Percentiles rank a stretch among this genome's conserved stretches.
These are phyloP conservation scores for Meteorus sp. DNA, from an alignment of 1,140 invertebrate species.

Conservation along the genomic window DNA sequence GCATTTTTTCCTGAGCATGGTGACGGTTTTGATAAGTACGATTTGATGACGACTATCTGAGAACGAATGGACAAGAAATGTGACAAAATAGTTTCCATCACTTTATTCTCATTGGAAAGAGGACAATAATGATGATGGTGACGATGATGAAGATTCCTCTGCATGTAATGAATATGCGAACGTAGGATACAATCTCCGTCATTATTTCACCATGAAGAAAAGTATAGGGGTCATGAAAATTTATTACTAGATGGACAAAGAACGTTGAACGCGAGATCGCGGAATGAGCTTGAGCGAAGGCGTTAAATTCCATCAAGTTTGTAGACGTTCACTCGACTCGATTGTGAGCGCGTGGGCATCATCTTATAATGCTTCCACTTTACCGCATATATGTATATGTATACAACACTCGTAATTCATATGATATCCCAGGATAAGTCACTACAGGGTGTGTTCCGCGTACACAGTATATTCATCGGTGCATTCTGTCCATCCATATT, in stretches of 20 bases:
- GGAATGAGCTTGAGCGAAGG: conserved; percentile 38
- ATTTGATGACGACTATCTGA: no score
- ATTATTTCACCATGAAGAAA: not conserved
- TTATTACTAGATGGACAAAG: conserved; percentile 20
- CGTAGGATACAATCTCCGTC: not conserved
- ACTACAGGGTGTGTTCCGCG: conserved; percentile 16
- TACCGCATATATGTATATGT: conserved; percentile 13
- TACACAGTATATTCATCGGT: conserved; percentile 4
- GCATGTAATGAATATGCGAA: no score
- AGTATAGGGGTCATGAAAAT: conserved; percentile 14
- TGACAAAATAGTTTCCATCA: no score
- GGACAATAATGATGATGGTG: not conserved
- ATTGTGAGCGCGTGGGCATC: conserved; percentile 14
- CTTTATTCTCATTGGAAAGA: no score
- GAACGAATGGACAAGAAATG: no score
- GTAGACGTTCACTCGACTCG: conserved; percentile 17
- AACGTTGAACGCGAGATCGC: conserved; percentile 23
- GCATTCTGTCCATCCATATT: conserved; percentile 13
- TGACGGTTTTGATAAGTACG: no score
- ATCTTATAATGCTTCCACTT: conserved; percentile 26
- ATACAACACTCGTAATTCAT: conserved; percentile 18
- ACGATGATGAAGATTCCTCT: not conserved
- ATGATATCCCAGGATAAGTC: conserved; percentile 16
- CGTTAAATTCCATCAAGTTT: conserved; percentile 38
- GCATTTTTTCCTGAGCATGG: no score